Evolutionary conservation across 2,113 vertebrate genomes (phyloP).

Genomic region (Ornithorhynchus anatinus): DNA sequence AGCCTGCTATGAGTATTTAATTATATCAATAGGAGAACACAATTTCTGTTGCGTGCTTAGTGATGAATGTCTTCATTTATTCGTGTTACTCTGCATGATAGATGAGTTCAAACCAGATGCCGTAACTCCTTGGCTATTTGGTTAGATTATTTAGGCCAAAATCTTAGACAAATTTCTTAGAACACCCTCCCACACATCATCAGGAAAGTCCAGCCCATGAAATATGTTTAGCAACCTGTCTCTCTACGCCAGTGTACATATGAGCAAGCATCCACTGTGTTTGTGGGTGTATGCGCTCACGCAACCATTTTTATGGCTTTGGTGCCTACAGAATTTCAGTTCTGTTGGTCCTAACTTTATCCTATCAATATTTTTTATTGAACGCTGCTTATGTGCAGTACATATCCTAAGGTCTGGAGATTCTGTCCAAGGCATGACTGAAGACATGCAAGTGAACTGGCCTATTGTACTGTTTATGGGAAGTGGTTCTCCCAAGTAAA

Average conservation of each 20-base stretch:
- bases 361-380: no score
- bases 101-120: slow-evolving; percentile 73
- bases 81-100: slow-evolving; percentile 72
- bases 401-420: no score
- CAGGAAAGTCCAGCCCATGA: slow-evolving; percentile 11
- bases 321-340: not conserved
- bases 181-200: slow-evolving; percentile 33
- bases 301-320: not conserved
- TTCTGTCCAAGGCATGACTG: no score
- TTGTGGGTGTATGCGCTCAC: not conserved
- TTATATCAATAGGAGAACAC: slow-evolving; percentile 81
- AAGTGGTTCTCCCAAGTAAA: no score
- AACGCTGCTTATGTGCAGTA: no score
- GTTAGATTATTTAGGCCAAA: slow-evolving; percentile 63
- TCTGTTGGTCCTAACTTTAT: not conserved
- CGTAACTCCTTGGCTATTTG: slow-evolving; percentile 64
- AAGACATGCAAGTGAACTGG: no score
- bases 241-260: slow-evolving; percentile 19
- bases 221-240: slow-evolving; percentile 30
- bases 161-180: slow-evolving; percentile 60
- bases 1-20: slow-evolving; percentile 78
- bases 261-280: not conserved
- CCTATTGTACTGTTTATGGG: no score
- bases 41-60: slow-evolving; percentile 76
- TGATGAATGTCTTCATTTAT: slow-evolving; percentile 82